A percentile compares a stretch with the other conserved stretches of the same genome.
phyloP scores from a whole-genome alignment of 2,797 vertebrate genomes.

The Mustela erminea region DNA sequence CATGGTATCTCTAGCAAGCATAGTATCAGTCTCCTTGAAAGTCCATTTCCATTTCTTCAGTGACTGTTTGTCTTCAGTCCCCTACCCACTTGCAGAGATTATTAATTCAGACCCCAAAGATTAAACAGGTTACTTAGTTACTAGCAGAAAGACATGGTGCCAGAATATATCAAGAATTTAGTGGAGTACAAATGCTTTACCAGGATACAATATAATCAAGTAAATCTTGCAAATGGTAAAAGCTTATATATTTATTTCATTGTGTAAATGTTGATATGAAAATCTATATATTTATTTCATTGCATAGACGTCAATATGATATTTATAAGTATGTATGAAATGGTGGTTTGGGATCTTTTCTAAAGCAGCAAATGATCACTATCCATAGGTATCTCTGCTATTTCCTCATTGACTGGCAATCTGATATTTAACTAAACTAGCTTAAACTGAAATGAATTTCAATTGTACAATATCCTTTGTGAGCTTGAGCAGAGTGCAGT shows the following conservation, averaged over 20 bases:
- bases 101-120: slow-evolving; percentile 46
- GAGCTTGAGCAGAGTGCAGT: slow-evolving; percentile 34
- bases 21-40: slow-evolving; percentile 4
- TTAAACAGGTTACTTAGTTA: slow-evolving; percentile 29
- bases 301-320: background rate
- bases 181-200: background rate
- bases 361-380: slow-evolving; percentile 46
- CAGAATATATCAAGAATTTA: slow-evolving; percentile 37
- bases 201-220: background rate
- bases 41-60: slow-evolving; percentile 43
- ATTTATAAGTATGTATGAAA: slow-evolving; percentile 25
- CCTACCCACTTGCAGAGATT: slow-evolving; percentile 5
- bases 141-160: background rate
- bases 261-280: background rate
- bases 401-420: slow-evolving; percentile 31
- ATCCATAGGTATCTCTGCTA: background rate
- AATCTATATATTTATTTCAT: slow-evolving; percentile 20
- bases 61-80: slow-evolving; percentile 27
- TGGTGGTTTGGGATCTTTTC: background rate
- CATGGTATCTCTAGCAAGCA: slow-evolving; percentile 36
- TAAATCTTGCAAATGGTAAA: background rate
- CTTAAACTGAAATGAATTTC: slow-evolving; percentile 60
- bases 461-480: slow-evolving; percentile 46
- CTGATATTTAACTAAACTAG: slow-evolving; percentile 67
- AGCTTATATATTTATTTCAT: background rate